Evolutionary conservation across 64 coral and sea anemone genomes (phyloP).

Genomic region (Acropora tenuis): DNA sequence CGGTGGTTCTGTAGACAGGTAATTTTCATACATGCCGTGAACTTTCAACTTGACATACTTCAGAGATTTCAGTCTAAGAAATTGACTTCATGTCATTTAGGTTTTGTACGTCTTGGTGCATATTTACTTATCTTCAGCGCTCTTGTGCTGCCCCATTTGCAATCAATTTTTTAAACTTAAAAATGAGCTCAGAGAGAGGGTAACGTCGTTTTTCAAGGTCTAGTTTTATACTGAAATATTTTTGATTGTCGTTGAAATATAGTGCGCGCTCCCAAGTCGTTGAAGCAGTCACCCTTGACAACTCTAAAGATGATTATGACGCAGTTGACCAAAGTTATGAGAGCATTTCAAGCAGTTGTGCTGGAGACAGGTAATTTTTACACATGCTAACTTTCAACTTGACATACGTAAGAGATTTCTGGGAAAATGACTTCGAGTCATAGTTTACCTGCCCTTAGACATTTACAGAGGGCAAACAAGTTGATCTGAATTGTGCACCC

Average conservation of each 20-base stretch:
- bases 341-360: background rate
- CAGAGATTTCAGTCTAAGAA: background rate
- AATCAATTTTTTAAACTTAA: no score
- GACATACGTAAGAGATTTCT: background rate
- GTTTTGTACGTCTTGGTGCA: no score
- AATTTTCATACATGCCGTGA: background rate
- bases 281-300: no score
- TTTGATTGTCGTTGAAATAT: background rate
- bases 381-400: background rate
- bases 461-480: background rate
- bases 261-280: no score
- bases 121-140: no score
- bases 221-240: background rate
- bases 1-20: constrained; percentile 6
- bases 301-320: background rate
- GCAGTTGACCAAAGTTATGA: background rate
- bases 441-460: background rate
- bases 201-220: no score
- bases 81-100: background rate
- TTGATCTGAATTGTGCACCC: no score
- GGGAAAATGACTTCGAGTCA: background rate
- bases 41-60: background rate
- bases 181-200: no score
- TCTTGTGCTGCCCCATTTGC: no score
- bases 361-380: constrained; percentile 15